Evolutionary conservation across 1,140 invertebrate genomes (phyloP), one percentile per base, ranked within the genome.

Genomic region (Aphidius gifuensis): DNA sequence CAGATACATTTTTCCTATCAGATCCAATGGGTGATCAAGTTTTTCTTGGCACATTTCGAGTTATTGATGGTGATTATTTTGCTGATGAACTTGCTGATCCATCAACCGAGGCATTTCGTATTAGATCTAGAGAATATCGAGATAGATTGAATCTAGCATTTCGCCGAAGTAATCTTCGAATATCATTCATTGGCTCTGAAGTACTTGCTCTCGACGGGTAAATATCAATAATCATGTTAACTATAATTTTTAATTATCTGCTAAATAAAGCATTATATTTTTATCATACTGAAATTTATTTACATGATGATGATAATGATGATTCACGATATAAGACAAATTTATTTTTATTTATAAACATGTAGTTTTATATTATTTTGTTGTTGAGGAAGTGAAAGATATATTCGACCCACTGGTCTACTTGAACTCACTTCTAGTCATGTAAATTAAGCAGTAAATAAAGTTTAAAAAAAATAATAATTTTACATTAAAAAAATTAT

Each of bases 191-290:
- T 11, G 82, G 83, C 2, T 85, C 85, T 11, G 89, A 92, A 68
- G 83, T 92, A 51, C 80, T 92, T 6, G 89, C 90, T 38, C 84
- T 94, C 39, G 91, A 94, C 77, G 91, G 90, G 91, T 93, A 82
- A 75, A 70, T 68, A 46, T 42, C 6, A 51, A 60, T 57, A 55
- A 45, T 57, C 9, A 58, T 49, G 0, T 32, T 11, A 6, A 5
- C 7, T 32, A 32, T 16, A 16, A 16, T 16, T 16, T 16, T 16
- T 16, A 16, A 16, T 16, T 16, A 16, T 16, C 16, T 16, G 16
- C 16, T 16, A 16, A 16, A 16, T 16, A 16, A 32, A 32, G 23
- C 23, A 32, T 3, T 32, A 32, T 32, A 32, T 32, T 2, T 32
- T 4, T 32, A 32, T 32, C 23, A 32, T 32, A 32, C 4, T 32